Evolutionary conservation across 2,113 vertebrate genomes (phyloP), one percentile per base, ranked within the genome.

Genomic region (Actenoides lindsayi): DNA sequence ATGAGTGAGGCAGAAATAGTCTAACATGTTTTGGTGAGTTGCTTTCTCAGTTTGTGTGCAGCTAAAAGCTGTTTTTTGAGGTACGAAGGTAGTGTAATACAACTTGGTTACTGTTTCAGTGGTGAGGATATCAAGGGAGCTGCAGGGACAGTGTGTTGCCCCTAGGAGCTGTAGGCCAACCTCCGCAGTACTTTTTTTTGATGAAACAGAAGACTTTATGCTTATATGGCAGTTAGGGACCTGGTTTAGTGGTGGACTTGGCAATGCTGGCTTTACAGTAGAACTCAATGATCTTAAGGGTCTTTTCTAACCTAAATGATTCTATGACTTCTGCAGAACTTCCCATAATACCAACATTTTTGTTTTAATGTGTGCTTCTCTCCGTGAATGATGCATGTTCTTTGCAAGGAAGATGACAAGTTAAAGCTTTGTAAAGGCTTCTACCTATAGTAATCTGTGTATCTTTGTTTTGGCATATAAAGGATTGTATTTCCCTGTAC

Each of bases 321-420:
- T 91, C 82, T 67, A 8, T 75, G 19, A 51, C 64, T 90, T 84
- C 75, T 71, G 70, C 62, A 93, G 85, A 79, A 96, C 97, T 94
- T 91, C 82, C 93, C 78, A 8, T 93, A 76, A 24, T 89, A 83
- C 28, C 85, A 76, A 19, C 62, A 19, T 17, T 81, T 93, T 90
- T 74, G 8, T 92, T 93, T 95, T 75, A 92, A 79, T 81, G 68
- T 83, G 67, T 39, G 73, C 84, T 98, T 97, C 81, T 91, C 51
- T 97, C 62, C 51, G 62, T 67, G 83, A 96, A 62, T 53, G 73
- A 82, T 39, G 24, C 1, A 0, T 27, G 7, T 50, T 65, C 53
- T 83, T 57, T 70, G 9, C 33, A 50, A 90, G 63, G 56, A 59
- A 91, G 62, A 76, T 54, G 39, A 24, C 6, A 82, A 37, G 28